phyloP scores from a whole-genome alignment of 2,888 invertebrate genomes.

The Erannis defoliaria region DNA sequence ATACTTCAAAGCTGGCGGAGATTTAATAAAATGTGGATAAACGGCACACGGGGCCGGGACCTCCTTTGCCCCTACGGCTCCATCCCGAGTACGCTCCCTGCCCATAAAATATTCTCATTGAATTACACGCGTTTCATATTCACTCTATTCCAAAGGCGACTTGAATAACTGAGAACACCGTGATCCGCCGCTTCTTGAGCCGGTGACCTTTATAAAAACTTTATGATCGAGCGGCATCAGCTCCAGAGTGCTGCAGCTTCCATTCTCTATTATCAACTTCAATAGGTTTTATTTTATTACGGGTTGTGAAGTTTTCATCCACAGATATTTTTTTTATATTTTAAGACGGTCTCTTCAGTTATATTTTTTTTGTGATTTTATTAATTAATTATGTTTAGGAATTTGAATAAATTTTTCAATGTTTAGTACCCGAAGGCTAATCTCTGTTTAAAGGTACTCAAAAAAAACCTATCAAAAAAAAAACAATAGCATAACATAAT shows the following conservation, averaged over 20 bases:
- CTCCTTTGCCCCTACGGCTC: constrained; percentile 2
- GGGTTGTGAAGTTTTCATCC: neutral
- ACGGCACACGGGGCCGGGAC: constrained; percentile 17
- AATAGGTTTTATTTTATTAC: constrained; percentile 17
- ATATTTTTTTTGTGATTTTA: too few species aligned
- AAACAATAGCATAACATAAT: too few species aligned
- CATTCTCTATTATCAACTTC: constrained; percentile 14
- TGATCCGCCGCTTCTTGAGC: constrained; percentile 11
- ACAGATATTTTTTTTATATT: too few species aligned
- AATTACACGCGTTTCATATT: constrained; percentile 46
- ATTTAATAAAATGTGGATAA: constrained; percentile 33
- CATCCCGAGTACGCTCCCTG: constrained; percentile 19
- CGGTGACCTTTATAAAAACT: constrained; percentile 33
- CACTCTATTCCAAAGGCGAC: constrained; percentile 36
- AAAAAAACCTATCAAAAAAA: too few species aligned
- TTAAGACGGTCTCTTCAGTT: too few species aligned
- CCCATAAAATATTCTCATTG: constrained; percentile 48
- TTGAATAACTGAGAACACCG: constrained; percentile 29
- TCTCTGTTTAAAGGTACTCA: too few species aligned
- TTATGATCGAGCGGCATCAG: constrained; percentile 30
- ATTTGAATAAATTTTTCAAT: too few species aligned
- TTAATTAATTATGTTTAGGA: too few species aligned
- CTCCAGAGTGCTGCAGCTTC: constrained; percentile 11
- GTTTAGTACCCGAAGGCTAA: too few species aligned
- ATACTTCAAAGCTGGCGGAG: constrained; percentile 24